Base-by-base conservation (phyloP, 2,113 vertebrate species). In the Zootoca vivipara region DNA sequence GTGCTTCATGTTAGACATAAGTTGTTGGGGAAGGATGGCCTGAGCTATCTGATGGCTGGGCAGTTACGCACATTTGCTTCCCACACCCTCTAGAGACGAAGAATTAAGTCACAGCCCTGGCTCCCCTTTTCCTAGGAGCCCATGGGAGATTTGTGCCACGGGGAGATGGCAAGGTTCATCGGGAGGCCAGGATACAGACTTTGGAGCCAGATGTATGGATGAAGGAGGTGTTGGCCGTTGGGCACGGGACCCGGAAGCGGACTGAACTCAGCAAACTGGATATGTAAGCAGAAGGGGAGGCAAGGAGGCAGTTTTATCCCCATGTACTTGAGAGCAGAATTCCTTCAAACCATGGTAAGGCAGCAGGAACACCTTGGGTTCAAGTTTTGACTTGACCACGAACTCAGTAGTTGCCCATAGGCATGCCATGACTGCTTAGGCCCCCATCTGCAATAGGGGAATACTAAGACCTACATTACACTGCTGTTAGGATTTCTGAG, bases 141-240 rank as follows among this genome's bases (percentile, higher is more conserved):
- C 99, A 99, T 0, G 98, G 99, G 0, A 96, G 97, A 30, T 99
- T 99, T 15, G 89, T 97, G 52, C 97, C 94, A 0, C 7, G 80
- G 8, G 97, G 90, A 0, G 96, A 96, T 6, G 97, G 97, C 0
- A 81, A 92, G 18, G 20, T 30, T 4, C 77, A 78, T 4, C 96
- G 98, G 38, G 98, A 99, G 89, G 98, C 98, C 0, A 96, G 98
- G n/a, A 98, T 98, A 42, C 99, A 99, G 97, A 99, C 97, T 0
- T 94, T 97, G 92, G 98, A 98, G 84, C 99, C 98, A 0, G 96
- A 98, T 0, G 40, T 95, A 78, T 99, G 99, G 98, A 98, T 99
- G 95, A 94, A 65, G 90, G 98, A 99, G 90, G 98, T 99, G 90
- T 96, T 80, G 88, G 93, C 91, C 46, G 75, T 81, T 65, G 98